phyloP scores from a whole-genome alignment of 1,140 invertebrate genomes.

The Metaphire vulgaris region DNA sequence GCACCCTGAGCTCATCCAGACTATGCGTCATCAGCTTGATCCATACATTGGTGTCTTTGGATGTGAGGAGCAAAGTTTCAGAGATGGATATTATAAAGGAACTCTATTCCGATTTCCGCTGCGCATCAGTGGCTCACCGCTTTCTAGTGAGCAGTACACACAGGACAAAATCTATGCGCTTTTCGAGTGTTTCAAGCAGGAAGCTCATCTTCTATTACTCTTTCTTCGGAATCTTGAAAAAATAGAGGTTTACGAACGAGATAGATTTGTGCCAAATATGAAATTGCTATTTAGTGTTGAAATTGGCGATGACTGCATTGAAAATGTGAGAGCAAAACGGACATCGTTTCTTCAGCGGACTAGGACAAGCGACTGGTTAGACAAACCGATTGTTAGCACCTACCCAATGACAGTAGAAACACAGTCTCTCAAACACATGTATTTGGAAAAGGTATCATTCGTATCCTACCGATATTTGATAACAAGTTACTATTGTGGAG shows the following conservation, averaged over 20 bases:
- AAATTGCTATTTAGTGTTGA: slow-evolving; percentile 16
- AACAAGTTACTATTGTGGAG: slow-evolving; percentile 23
- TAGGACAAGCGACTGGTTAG: not conserved
- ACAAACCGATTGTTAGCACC: slow-evolving; percentile 21
- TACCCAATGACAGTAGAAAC: slow-evolving; percentile 22
- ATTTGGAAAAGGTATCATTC: not conserved
- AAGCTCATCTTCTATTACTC: slow-evolving; percentile 29
- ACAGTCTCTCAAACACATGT: not conserved
- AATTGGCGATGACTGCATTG: slow-evolving; percentile 16
- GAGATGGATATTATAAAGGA: slow-evolving; percentile 33
- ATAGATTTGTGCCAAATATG: not conserved
- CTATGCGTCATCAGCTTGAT: slow-evolving; percentile 24
- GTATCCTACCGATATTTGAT: slow-evolving; percentile 16
- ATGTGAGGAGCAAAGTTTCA: slow-evolving; percentile 31
- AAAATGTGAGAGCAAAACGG: slow-evolving; percentile 23
- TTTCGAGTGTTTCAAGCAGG: slow-evolving; percentile 19
- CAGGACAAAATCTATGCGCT: slow-evolving; percentile 29
- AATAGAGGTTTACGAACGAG: slow-evolving; percentile 19
- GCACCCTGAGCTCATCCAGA: slow-evolving; percentile 19
- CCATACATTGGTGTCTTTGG: slow-evolving; percentile 28
- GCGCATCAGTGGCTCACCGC: slow-evolving; percentile 5
- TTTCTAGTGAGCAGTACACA: slow-evolving; percentile 12
- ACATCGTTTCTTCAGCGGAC: not conserved
- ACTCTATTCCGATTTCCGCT: slow-evolving; percentile 40
- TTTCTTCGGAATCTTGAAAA: slow-evolving; percentile 29